Conservation (phyloP, 92 coral and sea anemone species). For the Scolanthus callimorphus region DNA sequence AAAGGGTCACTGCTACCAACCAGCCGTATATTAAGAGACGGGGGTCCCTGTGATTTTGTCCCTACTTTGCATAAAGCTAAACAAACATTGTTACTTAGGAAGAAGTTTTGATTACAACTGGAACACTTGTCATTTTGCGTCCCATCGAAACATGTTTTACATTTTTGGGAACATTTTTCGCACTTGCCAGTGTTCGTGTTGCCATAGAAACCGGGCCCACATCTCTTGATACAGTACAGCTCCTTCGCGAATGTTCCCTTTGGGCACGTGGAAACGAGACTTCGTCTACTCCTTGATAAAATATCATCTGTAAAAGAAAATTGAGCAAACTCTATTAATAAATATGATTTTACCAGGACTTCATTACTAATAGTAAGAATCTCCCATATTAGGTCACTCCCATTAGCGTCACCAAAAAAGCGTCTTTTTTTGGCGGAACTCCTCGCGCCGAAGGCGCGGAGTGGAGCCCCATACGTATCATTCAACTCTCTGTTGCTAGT, state of each 20-base stretch:
- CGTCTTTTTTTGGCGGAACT: too few species aligned
- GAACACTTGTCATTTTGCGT: slow-evolving; percentile 37
- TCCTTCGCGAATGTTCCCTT: slow-evolving; percentile 47
- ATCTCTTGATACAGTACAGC: slow-evolving; percentile 42
- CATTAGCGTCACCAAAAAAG: too few species aligned
- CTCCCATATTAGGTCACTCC: too few species aligned
- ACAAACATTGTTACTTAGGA: slow-evolving; percentile 19
- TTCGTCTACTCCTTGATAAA: neutral
- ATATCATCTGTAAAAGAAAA: neutral
- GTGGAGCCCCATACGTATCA: too few species aligned
- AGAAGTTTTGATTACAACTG: slow-evolving; percentile 40
- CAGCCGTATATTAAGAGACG: slow-evolving; percentile 42
- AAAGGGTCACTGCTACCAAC: slow-evolving; percentile 25
- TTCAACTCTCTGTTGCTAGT: too few species aligned
- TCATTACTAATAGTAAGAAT: too few species aligned
- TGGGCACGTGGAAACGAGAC: slow-evolving; percentile 16
- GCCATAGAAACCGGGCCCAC: slow-evolving; percentile 73
- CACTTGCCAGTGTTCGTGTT: slow-evolving; percentile 41
- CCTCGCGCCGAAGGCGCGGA: too few species aligned
- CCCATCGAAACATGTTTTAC: slow-evolving; percentile 63
- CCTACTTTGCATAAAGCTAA: neutral
- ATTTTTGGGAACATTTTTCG: slow-evolving; percentile 39
- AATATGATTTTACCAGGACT: too few species aligned
- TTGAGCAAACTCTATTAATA: too few species aligned
- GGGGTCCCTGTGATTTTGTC: slow-evolving; percentile 48